These are phyloP conservation scores for Andrena hattorfiana DNA, from an alignment of 2,888 invertebrate species.

Conservation along the genomic window DNA sequence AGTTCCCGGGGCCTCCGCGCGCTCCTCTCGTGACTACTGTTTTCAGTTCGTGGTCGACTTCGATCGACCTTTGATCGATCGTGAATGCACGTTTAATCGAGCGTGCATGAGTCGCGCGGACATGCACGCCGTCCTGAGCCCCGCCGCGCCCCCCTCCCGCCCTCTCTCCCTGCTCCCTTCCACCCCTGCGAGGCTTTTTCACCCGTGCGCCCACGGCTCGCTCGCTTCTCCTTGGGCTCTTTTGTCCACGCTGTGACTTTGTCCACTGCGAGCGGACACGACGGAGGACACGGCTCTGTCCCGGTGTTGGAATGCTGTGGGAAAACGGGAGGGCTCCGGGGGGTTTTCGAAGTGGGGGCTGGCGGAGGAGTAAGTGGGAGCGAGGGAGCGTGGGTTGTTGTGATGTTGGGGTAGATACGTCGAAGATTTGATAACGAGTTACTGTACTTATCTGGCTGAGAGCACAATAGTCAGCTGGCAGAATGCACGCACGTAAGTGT, in stretches of 20 bases:
- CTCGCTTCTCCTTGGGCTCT: conserved; percentile 28
- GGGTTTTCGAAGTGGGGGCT: background rate
- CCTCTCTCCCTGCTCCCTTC: conserved; percentile 14
- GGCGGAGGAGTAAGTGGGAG: background rate
- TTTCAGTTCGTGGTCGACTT: conserved; percentile 77
- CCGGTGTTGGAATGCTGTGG: background rate
- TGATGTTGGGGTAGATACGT: too few relatives aligned
- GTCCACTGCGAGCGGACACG: conserved; percentile 9
- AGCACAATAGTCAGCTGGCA: too few relatives aligned
- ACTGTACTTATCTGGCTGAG: too few relatives aligned
- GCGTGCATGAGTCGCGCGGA: conserved; percentile 73
- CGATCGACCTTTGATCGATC: conserved; percentile 79
- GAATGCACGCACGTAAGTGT: too few relatives aligned
- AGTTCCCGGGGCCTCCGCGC: conserved; percentile 71
- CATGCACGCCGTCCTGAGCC: conserved; percentile 51
- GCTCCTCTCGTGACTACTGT: conserved; percentile 76
- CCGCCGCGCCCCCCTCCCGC: background rate
- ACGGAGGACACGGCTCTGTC: background rate
- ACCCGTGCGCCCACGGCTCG: conserved; percentile 22
- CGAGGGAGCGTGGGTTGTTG: too few relatives aligned
- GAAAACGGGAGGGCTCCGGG: background rate
- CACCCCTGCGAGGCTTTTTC: conserved; percentile 27
- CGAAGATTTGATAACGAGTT: too few relatives aligned
- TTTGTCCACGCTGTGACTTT: conserved; percentile 29
- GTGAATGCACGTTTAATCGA: conserved; percentile 77